Base-by-base conservation (phyloP, 2,113 vertebrate species). In the Heterotilapia buettikoferi region DNA sequence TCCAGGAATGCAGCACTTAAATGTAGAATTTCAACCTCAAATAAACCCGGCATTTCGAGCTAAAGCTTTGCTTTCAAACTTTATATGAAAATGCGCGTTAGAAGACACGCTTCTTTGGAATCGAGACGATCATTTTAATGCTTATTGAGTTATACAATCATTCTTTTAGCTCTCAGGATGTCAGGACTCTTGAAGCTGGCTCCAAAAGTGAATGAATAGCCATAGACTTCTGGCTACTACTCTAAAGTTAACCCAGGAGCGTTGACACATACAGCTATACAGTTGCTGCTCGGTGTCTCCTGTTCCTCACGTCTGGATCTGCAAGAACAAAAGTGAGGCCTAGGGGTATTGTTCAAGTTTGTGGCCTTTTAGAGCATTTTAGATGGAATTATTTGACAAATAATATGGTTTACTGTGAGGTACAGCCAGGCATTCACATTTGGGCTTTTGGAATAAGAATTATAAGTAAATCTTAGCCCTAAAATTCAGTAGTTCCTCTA, bases 301-400 rank as follows among this genome's bases (percentile, higher is more conserved):
- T 63, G 29, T 61, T 61, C 29, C 29, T 61, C 57, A 61, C 3
- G 14, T 19, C 57, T 59, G 4, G 0, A 57, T 57, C 54, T 26
- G 24, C 54, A 1, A 57, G 21, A 24, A 14, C 54, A 26, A 26
- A 57, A 3, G 1, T 26, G 24, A 59, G 56, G 26, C 56, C 16
- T 19, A 2, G 1, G 16, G 16, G 63, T 2, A 0, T 14, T 0
- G 19, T 68, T 68, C 19, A 68, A 3, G 0, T 40, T 40, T 68
- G 36, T 68, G 11, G 63, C 19, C 63, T 68, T 40, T 68, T 68
- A 21, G 6, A 68, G 33, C 19, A 40, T 21, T 68, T 40, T 68
- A 21, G 16, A 40, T n/a, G 9, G 9, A 53, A 53, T n/a, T n/a
- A 53, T 53, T 9, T n/a, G 50, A 52, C 18, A n/a, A 52, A n/a